Evolutionary conservation across 2,888 invertebrate genomes (phyloP), one percentile per base, ranked within the genome.

Genomic region (Lepidocyrtinus sp.): DNA sequence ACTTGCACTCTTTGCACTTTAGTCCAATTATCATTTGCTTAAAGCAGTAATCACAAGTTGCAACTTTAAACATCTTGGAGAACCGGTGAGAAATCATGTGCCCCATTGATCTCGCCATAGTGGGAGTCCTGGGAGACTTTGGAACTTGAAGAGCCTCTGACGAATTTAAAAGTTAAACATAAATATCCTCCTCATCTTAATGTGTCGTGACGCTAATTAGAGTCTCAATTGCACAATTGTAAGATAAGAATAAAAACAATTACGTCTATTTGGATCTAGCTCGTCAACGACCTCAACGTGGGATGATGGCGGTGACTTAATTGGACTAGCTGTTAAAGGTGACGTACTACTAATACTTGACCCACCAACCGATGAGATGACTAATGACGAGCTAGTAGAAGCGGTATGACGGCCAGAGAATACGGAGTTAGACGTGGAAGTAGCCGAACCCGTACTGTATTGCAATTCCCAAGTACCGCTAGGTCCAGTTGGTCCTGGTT

Each of bases 1-100:
- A 97, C 91, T 96, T 97, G 92, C 97, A 98, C 89, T 97, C 96
- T 89, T 94, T 96, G 89, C 97, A 98, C 89, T 95, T 96, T 86
- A 95, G 91, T 76, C 93, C 94, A 88, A 95, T 93, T 86, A 95
- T 93, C 92, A 96, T 94, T 89, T 94, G 95, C 88, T 95, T 95
- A 87, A 94, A 93, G 90, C 97, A 97, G 88, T 94, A 93, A 89
- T 96, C 95, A 90, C 97, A 97, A 0, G 94, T 94, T 72, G 95
- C 94, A 89, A 95, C 94, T 89, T 95, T 96, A 90, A 96, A 94
- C 36, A 93, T 94, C 90, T 95, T 96, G 75, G 93, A 93, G 90
- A 97, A 97, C 79, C 96, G 93, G 90, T 97, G 97, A 86, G 94
- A 93, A 88, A 96, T 96, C 89, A 94, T 93, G 89, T 96, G 94